phyloP scores from a whole-genome alignment of 2,113 vertebrate species.

The Camelus bactrianus region DNA sequence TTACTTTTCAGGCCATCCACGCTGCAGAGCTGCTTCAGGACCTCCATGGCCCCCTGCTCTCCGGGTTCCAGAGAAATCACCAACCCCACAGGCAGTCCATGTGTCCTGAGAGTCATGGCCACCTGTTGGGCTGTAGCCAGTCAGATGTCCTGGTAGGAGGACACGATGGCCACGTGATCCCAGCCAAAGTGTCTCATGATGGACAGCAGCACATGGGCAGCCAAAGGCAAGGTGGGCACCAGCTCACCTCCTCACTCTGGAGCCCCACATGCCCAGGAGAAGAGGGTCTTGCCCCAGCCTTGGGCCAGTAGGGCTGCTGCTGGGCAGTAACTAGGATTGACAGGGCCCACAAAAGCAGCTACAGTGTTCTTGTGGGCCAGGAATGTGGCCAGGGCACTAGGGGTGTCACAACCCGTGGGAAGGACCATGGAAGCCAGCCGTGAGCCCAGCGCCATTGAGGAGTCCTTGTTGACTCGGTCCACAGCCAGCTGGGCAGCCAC shows the following conservation, averaged over 20 bases:
- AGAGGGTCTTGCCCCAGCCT: slow-evolving; percentile 88
- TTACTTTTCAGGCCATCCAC: slow-evolving; percentile 58
- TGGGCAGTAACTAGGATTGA: slow-evolving; percentile 90
- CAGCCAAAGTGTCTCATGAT: slow-evolving; percentile 93
- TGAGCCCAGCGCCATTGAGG: slow-evolving; percentile 84
- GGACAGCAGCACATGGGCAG: slow-evolving; percentile 87
- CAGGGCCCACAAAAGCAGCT: slow-evolving; percentile 89
- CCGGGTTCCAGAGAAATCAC: slow-evolving; percentile 84
- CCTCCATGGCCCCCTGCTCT: neutral
- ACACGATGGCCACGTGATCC: slow-evolving; percentile 92
- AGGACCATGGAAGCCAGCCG: slow-evolving; percentile 88
- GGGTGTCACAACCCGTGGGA: slow-evolving; percentile 87
- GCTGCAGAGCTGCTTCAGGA: slow-evolving; percentile 47
- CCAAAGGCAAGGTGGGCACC: slow-evolving; percentile 86
- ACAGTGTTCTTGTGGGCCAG: slow-evolving; percentile 83
- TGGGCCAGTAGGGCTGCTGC: slow-evolving; percentile 87
- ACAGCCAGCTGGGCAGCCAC: slow-evolving; percentile 88
- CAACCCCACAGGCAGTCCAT: slow-evolving; percentile 90
- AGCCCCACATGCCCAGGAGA: slow-evolving; percentile 89
- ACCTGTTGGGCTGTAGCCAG: slow-evolving; percentile 90
- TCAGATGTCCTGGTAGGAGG: slow-evolving; percentile 93
- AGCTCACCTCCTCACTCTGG: slow-evolving; percentile 79
- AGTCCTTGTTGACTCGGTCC: slow-evolving; percentile 86
- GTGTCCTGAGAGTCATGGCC: slow-evolving; percentile 88
- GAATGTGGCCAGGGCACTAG: slow-evolving; percentile 86